phyloP scores from a whole-genome alignment of 2,113 vertebrate genomes.

The Panthera tigris region DNA sequence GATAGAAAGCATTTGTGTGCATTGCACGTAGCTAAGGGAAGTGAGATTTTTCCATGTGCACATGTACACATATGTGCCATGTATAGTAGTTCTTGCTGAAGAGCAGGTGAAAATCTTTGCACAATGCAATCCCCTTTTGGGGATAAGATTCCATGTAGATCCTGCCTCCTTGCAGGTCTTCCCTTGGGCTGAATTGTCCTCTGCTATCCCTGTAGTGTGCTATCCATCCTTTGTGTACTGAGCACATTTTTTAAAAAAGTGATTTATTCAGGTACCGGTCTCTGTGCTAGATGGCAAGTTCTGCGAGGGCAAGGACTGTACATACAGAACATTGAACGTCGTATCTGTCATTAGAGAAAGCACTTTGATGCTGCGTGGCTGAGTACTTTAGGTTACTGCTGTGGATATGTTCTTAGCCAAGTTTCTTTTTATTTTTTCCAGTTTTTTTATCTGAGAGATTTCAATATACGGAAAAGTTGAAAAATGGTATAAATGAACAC shows the following conservation, averaged over 20 bases:
- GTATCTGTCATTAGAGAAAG: not conserved
- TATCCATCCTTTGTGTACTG: not conserved
- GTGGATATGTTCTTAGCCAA: not conserved
- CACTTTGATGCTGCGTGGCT: not conserved
- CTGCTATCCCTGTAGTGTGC: not conserved
- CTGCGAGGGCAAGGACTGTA: not conserved
- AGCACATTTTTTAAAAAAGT: not conserved
- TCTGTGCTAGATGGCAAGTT: not conserved
- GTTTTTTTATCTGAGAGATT: slow-evolving; percentile 1
- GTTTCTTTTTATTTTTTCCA: too few species aligned
- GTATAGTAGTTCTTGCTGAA: not conserved
- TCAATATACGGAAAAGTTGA: not conserved
- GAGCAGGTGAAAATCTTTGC: not conserved
- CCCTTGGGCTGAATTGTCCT: not conserved
- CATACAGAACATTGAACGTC: not conserved
- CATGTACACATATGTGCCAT: not conserved
- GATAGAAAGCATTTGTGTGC: not conserved
- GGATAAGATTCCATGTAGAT: not conserved
- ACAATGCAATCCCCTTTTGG: not conserved
- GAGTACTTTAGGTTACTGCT: not conserved
- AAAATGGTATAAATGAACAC: not conserved
- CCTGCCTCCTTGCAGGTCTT: not conserved
- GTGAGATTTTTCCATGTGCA: not conserved
- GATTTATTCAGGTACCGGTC: not conserved
- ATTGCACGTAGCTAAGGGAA: not conserved